phyloP scores from a whole-genome alignment of 2,113 vertebrate species.

The Planiliza haematocheilus region DNA sequence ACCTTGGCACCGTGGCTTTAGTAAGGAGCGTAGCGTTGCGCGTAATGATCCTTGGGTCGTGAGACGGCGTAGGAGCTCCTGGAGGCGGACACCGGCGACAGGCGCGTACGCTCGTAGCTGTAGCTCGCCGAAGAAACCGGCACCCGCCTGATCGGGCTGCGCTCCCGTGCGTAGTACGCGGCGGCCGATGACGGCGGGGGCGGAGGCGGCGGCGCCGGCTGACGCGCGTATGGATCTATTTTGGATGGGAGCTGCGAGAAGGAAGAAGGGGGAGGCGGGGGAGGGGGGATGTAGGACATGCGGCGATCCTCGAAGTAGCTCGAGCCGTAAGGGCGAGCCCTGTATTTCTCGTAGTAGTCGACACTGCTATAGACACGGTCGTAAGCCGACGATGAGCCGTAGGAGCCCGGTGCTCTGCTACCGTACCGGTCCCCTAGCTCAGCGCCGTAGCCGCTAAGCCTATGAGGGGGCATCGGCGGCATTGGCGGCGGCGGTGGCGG shows the following conservation, averaged over 20 bases:
- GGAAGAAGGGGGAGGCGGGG: conserved; percentile 82
- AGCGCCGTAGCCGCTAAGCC: conserved; percentile 62
- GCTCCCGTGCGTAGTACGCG: conserved; percentile 89
- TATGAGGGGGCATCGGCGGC: conserved; percentile 44
- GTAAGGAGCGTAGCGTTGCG: conserved; percentile 87
- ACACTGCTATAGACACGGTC: conserved; percentile 77
- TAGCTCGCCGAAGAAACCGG: conserved; percentile 84
- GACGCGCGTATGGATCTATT: conserved; percentile 87
- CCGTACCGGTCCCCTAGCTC: conserved; percentile 82
- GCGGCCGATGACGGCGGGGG: conserved; percentile 65
- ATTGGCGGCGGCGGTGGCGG: conserved; percentile 46
- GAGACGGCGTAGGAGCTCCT: conserved; percentile 85
- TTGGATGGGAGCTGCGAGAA: conserved; percentile 86
- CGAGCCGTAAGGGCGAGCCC: conserved; percentile 87
- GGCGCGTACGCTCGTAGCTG: conserved; percentile 87
- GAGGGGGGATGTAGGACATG: conserved; percentile 85
- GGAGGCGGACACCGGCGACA: conserved; percentile 87
- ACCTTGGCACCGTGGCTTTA: conserved; percentile 85
- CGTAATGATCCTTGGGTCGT: conserved; percentile 85
- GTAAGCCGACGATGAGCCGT: conserved; percentile 67
- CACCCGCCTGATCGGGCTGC: conserved; percentile 88
- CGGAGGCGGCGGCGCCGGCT: conserved; percentile 68
- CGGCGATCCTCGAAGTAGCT: conserved; percentile 89
- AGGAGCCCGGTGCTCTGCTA: conserved; percentile 53
- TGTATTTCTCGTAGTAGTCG: conserved; percentile 94